A percentile compares a stretch with the other conserved stretches of the same genome.
Conservation (phyloP, 2,113 vertebrate genomes). For the Heliornis fulica region DNA sequence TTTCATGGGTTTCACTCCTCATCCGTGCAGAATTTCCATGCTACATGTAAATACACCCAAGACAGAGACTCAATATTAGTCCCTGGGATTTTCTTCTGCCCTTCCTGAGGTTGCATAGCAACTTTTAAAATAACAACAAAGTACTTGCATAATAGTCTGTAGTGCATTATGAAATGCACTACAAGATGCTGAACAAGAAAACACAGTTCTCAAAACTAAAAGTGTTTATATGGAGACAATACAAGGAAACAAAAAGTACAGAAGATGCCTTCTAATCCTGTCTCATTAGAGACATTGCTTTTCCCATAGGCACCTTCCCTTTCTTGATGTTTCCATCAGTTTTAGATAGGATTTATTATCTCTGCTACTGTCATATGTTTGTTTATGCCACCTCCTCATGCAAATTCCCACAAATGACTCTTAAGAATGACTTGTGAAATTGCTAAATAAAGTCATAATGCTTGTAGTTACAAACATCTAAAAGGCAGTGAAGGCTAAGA, state of each 20-base stretch:
- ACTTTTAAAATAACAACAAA: background rate
- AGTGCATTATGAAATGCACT: background rate
- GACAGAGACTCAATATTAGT: background rate
- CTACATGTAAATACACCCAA: background rate
- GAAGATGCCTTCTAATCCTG: background rate
- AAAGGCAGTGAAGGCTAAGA: background rate
- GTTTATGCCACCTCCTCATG: background rate
- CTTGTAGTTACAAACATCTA: background rate
- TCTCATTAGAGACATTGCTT: background rate
- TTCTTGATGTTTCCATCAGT: background rate
- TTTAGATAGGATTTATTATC: background rate
- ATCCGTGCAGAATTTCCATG: background rate
- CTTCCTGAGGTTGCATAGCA: background rate
- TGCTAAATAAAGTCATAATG: background rate
- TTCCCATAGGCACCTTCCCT: background rate
- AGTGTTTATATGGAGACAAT: background rate
- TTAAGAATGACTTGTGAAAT: background rate
- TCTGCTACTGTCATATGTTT: background rate
- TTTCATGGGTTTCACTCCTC: background rate
- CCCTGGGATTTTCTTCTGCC: background rate
- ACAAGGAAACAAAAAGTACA: background rate
- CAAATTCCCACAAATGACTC: background rate
- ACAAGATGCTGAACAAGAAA: background rate
- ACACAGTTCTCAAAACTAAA: background rate
- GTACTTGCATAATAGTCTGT: background rate